Base-by-base conservation (phyloP, 2,888 invertebrate genomes). In the Punctoribates punctum region DNA sequence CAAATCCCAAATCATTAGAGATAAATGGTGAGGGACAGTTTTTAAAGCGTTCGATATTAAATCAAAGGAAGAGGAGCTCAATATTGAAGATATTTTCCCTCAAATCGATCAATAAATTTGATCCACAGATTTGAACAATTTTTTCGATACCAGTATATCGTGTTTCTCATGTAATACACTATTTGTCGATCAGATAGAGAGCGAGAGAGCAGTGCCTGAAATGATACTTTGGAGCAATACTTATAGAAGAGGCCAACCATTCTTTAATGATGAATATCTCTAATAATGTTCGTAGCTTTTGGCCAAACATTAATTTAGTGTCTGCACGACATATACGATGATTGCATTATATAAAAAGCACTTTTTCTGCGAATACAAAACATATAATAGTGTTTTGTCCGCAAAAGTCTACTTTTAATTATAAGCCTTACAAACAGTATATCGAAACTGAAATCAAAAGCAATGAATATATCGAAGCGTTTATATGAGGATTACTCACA, bases 141-240 rank as follows among this genome's bases (percentile, higher is more conserved):
- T 57, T 23, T 57, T 23, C 1, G 17, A 29, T 34, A 62, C 9
- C 60, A 27, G 60, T 62, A 62, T 62, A 62, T 62, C 62, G 62
- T 62, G 62, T 62, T 62, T 62, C 62, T 27, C 29, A 62, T 62
- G 29, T 29, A 29, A 34, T 62, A 62, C 29, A 62, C 27, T 60
- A 13, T 60, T 34, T 62, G 62, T 62, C 62, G 17, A 62, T 62
- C 42, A 42, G 42, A 42, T 42, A 42, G 6, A 42, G 42, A 62
- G 62, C 0, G 62, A 57, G 29, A 54, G n/a, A 62, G 27, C 62
- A 29, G 17, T 62, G 42, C 70, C 70, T 70, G 42, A 70, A 70
- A 70, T 70, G 70, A 70, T 70, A 70, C 70, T 70, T 70, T 70
- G 46, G 70, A 38, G 70, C 70, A 70, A 38, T 42, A 70, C 70